Percentiles rank a stretch among this genome's conserved stretches.
Conservation (phyloP, 2,113 vertebrate species). For the Ciconia boyciana region DNA sequence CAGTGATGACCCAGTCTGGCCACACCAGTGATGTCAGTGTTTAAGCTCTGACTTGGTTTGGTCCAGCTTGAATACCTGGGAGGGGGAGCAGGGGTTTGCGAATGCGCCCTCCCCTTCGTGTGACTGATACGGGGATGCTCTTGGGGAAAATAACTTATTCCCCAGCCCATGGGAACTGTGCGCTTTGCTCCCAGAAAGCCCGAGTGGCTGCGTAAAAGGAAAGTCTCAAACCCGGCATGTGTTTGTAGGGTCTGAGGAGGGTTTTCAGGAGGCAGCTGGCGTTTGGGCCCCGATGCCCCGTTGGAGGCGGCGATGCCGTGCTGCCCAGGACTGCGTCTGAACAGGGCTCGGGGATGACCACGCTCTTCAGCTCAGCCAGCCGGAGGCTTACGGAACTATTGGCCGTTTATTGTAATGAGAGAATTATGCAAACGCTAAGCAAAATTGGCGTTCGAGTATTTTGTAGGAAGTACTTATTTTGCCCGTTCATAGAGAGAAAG, state of each 20-base stretch:
- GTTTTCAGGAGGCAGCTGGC: background rate
- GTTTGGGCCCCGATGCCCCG: background rate
- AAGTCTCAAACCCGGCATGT: background rate
- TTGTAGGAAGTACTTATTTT: background rate
- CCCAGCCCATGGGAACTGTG: background rate
- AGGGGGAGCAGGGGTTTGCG: background rate
- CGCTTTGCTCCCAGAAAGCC: background rate
- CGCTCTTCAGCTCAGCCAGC: background rate
- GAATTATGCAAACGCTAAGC: background rate
- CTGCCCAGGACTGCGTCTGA: background rate
- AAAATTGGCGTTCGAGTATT: background rate
- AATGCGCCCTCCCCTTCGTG: accelerated
- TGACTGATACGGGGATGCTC: background rate
- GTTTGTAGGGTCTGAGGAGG: background rate
- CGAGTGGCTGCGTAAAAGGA: background rate
- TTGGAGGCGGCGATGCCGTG: accelerated
- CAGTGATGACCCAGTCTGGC: background rate
- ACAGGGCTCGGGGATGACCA: accelerated
- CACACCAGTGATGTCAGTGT: background rate
- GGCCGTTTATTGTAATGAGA: background rate
- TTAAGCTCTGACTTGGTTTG: background rate
- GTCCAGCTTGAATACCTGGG: background rate
- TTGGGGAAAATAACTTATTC: background rate
- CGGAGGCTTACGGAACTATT: background rate
- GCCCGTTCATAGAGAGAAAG: background rate